phyloP scores from a whole-genome alignment of 2,888 invertebrate genomes.

The Diabrotica balteata region DNA sequence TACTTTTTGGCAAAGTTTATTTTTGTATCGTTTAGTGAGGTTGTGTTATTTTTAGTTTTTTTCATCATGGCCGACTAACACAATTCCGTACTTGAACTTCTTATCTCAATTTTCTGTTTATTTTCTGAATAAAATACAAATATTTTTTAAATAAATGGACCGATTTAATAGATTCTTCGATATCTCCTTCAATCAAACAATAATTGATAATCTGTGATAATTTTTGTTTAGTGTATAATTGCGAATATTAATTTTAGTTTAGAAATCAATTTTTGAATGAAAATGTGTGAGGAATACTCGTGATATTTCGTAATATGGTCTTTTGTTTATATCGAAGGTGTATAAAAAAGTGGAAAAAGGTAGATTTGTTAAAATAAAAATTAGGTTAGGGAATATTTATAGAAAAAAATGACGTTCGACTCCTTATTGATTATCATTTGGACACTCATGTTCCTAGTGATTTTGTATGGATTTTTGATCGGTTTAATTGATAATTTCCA shows the following conservation, averaged over 20 bases:
- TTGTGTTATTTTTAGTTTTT: constrained; percentile 37
- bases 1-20: constrained; percentile 28
- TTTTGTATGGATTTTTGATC: constrained; percentile 51
- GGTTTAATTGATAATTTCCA: constrained; percentile 40
- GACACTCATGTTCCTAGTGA: constrained; percentile 45
- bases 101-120: constrained; percentile 13
- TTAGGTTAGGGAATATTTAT: constrained; percentile 11
- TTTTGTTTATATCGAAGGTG: constrained; percentile 27
- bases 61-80: constrained; percentile 27
- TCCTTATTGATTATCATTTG: constrained; percentile 43
- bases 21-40: constrained; percentile 31
- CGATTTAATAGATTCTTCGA: no score
- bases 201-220: not conserved
- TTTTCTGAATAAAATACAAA: constrained; percentile 10
- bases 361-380: constrained; percentile 16
- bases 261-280: constrained; percentile 1
- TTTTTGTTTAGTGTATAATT: constrained; percentile 4
- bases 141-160: not conserved
- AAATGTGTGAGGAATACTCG: constrained; percentile 6
- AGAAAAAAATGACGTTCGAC: constrained; percentile 27
- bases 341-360: constrained; percentile 31
- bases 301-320: constrained; percentile 13
- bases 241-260: not conserved
- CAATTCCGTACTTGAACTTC: constrained; percentile 19
- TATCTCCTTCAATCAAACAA: not conserved